A percentile compares a stretch with the other conserved stretches of the same genome.
Evolutionary conservation across 2,888 invertebrate species (phyloP).

Genomic region (Synergus gifuensis): DNA sequence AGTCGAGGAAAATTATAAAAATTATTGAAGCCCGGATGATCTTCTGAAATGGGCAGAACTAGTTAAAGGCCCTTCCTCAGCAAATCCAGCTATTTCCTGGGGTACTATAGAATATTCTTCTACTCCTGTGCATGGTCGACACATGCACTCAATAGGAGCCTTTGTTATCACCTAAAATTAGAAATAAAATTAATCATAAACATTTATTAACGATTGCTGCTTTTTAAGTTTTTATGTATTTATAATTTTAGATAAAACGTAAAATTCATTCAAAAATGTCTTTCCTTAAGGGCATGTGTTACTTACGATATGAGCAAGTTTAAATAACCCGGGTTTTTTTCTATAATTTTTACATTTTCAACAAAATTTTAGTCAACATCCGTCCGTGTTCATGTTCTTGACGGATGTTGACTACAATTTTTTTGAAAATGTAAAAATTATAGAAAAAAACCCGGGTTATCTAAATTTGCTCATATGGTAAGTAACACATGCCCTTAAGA

Average conservation of each 20-base stretch:
- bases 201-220: neutral
- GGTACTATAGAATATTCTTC: constrained; percentile 93
- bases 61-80: constrained; percentile 87
- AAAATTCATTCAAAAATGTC: neutral
- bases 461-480: no score
- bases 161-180: constrained; percentile 89
- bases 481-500: no score
- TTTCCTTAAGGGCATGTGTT: no score
- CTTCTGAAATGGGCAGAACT: constrained; percentile 88
- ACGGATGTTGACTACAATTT: no score
- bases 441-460: no score
- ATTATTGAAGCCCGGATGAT: constrained; percentile 76
- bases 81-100: constrained; percentile 92
- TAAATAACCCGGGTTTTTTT: no score
- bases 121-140: constrained; percentile 92
- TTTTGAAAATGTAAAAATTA: no score
- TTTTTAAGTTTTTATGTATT: neutral
- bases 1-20: neutral
- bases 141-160: constrained; percentile 96
- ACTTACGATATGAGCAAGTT: no score
- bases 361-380: no score
- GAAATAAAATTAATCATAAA: constrained; percentile 37
- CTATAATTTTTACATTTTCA: no score
- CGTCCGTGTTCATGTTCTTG: no score
- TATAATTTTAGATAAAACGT: neutral